A percentile compares a stretch with the other conserved stretches of the same genome.
phyloP scores from a whole-genome alignment of 2,113 vertebrate species.

The Prietella phreatophila region DNA sequence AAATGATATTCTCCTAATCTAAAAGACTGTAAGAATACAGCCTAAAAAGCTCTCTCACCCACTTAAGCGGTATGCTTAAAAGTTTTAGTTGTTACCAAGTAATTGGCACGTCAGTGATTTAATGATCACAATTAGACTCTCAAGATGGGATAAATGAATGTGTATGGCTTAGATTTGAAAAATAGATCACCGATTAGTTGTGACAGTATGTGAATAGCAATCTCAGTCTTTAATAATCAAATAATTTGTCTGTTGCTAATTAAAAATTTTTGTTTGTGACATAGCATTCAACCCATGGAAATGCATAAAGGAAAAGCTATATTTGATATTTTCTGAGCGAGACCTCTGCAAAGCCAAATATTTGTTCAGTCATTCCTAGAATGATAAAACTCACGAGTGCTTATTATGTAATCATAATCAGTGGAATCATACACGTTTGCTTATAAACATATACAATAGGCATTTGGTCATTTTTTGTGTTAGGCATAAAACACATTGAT shows the following conservation, averaged over 20 bases:
- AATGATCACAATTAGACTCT: slow-evolving; percentile 23
- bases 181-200: neutral
- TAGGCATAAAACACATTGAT: neutral
- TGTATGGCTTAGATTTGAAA: neutral
- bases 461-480: neutral
- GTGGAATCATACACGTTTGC: neutral
- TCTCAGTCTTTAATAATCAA: neutral
- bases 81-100: slow-evolving; percentile 10
- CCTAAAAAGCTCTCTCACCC: neutral
- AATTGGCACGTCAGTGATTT: slow-evolving; percentile 24
- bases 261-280: neutral
- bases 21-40: slow-evolving; percentile 3
- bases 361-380: neutral
- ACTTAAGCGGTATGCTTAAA: neutral
- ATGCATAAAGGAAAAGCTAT: neutral
- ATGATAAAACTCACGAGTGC: slow-evolving; percentile 3
- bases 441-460: neutral
- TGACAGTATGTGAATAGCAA: slow-evolving; percentile 12
- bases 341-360: neutral
- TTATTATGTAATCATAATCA: neutral
- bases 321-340: neutral
- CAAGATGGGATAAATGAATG: slow-evolving; percentile 21
- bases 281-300: neutral
- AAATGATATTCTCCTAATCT: neutral
- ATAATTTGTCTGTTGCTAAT: neutral